Evolutionary conservation across 2,888 invertebrate genomes (phyloP).

Genomic region (Masnerella sp.): DNA sequence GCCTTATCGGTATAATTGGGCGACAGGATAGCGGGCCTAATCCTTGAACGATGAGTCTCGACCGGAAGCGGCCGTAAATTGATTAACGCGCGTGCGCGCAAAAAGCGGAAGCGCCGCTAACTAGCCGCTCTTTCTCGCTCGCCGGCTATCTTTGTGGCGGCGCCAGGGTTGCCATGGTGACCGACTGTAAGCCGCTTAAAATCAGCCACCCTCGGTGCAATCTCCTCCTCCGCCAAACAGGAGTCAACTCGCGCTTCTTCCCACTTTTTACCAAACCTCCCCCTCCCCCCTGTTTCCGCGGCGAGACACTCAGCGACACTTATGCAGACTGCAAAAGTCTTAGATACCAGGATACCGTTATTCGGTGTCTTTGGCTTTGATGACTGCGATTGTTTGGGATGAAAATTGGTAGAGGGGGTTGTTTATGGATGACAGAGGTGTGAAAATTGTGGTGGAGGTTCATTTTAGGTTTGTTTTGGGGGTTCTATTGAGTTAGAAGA

Average conservation of each 20-base stretch:
- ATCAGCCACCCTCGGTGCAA: conserved; percentile 69
- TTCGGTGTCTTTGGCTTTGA: too few species aligned
- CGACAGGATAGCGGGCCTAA: conserved; percentile 14
- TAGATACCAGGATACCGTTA: too few species aligned
- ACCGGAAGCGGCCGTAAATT: conserved; percentile 29
- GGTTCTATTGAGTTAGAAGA: too few species aligned
- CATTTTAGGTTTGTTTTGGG: too few species aligned
- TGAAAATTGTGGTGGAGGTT: too few species aligned
- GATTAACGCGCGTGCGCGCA: conserved; percentile 8
- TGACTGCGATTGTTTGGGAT: too few species aligned
- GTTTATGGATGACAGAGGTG: too few species aligned
- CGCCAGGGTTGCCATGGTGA: conserved; percentile 75
- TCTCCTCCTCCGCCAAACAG: conserved; percentile 48
- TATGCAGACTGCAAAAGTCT: too few species aligned
- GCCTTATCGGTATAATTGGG: conserved; percentile 21
- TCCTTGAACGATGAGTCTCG: conserved; percentile 17
- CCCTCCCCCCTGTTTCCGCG: neutral
- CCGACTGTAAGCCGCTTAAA: conserved; percentile 77
- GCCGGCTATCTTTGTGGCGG: conserved; percentile 8
- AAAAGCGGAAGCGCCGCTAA: neutral
- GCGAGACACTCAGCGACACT: too few species aligned
- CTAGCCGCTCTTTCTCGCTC: conserved; percentile 37
- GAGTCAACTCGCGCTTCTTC: conserved; percentile 56
- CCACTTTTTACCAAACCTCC: conserved; percentile 26
- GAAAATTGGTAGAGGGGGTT: too few species aligned